Conservation (phyloP, 2,797 vertebrate species). For the Phrynocephalus forsythii region DNA sequence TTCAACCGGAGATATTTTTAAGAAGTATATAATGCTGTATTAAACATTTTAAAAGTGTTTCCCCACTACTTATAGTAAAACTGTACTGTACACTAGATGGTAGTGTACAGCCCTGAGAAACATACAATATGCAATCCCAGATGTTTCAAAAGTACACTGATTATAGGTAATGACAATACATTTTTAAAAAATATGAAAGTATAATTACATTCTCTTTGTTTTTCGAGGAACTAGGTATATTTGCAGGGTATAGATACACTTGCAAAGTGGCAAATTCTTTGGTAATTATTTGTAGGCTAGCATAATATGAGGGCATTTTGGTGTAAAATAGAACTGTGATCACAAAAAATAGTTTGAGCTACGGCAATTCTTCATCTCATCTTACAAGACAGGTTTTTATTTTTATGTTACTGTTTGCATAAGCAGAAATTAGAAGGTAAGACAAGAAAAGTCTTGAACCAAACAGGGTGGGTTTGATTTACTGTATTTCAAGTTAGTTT, state of each 20-base stretch:
- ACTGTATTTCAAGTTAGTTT: too few relatives aligned
- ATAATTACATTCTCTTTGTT: not conserved
- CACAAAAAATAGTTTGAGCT: conserved; percentile 16
- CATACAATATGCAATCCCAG: conserved; percentile 33
- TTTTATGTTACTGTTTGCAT: conserved; percentile 22
- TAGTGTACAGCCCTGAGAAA: conserved; percentile 69
- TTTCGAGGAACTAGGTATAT: not conserved
- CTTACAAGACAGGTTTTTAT: conserved; percentile 37
- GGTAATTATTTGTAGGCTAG: not conserved
- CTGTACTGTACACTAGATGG: conserved; percentile 74
- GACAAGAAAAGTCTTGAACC: not conserved
- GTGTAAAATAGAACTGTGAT: not conserved
- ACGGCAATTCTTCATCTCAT: not conserved
- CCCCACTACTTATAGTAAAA: not conserved
- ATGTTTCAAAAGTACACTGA: conserved; percentile 8
- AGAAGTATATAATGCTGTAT: not conserved
- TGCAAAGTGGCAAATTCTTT: not conserved
- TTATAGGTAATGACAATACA: conserved; percentile 33
- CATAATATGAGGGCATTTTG: not conserved
- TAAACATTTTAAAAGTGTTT: conserved; percentile 34
- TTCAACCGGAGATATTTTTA: conserved; percentile 17
- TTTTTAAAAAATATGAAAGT: not conserved
- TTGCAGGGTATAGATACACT: not conserved
- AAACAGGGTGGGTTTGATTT: not conserved
- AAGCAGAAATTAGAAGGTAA: not conserved